phyloP scores from a whole-genome alignment of 1,140 invertebrate species.

The Drosophila pseudoobscura region DNA sequence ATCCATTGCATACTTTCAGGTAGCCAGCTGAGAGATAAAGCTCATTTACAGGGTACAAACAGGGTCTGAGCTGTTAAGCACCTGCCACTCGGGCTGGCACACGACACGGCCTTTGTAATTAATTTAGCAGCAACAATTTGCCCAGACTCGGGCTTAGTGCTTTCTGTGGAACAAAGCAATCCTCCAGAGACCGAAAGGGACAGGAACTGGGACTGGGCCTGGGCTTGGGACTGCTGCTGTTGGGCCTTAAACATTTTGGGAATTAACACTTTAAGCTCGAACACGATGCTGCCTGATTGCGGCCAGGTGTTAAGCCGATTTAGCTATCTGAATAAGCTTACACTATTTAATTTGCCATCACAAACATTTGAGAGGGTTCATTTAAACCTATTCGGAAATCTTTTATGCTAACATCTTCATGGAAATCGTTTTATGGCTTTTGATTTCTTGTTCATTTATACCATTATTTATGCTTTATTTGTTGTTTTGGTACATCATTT shows the following conservation, averaged over 20 bases:
- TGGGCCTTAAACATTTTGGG: constrained; percentile 39
- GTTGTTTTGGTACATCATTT: constrained; percentile 17
- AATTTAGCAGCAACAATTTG: constrained; percentile 22
- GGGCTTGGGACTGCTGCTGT: background rate
- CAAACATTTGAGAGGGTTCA: background rate
- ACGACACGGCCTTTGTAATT: constrained; percentile 14
- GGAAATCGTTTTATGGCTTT: background rate
- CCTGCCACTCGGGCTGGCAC: constrained; percentile 19
- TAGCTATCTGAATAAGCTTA: constrained; percentile 29
- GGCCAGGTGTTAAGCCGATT: constrained; percentile 43
- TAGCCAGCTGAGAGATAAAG: no score
- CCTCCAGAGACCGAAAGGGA: constrained; percentile 12
- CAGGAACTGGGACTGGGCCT: background rate
- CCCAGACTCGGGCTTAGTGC: constrained; percentile 18
- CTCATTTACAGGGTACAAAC: constrained; percentile 9
- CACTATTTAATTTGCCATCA: constrained; percentile 28
- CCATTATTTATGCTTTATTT: constrained; percentile 3
- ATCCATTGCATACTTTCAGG: no score
- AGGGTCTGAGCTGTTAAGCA: background rate
- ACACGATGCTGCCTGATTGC: constrained; percentile 27
- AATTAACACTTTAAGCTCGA: constrained; percentile 52
- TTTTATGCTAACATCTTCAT: no score
- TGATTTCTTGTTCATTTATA: background rate
- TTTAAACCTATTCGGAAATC: background rate
- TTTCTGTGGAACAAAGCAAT: constrained; percentile 37